These are phyloP conservation scores for Archegozetes longisetosus DNA, from an alignment of 1,140 invertebrate genomes.

Conservation along the genomic window DNA sequence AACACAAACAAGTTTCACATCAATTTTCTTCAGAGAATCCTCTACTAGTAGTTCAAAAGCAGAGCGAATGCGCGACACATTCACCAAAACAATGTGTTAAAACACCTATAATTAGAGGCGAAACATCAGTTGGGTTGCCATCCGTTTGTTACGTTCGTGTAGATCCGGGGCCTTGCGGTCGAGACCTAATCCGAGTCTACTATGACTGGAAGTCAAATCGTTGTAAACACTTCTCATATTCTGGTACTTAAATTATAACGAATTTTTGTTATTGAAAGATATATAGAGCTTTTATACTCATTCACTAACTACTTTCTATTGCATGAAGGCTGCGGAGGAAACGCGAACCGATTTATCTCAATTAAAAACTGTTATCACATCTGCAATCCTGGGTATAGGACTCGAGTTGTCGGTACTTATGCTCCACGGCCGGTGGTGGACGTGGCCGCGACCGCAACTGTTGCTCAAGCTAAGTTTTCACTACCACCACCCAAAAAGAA, in stretches of 20 bases:
- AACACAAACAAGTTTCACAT: too few species aligned
- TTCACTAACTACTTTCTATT: background rate
- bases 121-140: background rate
- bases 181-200: constrained; percentile 12
- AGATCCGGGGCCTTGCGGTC: background rate
- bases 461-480: too few species aligned
- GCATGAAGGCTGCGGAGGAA: constrained; percentile 34
- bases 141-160: background rate
- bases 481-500: too few species aligned
- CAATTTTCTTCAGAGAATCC: too few species aligned
- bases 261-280: too few species aligned
- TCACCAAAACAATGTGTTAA: too few species aligned
- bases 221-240: constrained; percentile 55
- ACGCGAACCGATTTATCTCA: constrained; percentile 58
- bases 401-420: background rate
- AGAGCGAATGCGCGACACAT: too few species aligned
- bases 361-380: constrained; percentile 49
- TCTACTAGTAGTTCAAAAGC: too few species aligned
- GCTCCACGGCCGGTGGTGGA: background rate
- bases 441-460: background rate
- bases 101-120: background rate
- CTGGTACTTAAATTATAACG: too few species aligned
- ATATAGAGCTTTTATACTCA: constrained; percentile 20
- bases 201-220: constrained; percentile 23
- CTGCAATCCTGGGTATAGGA: background rate